Conservation (phyloP, 1,140 invertebrate species). For the Rhynchophorus ferrugineus region DNA sequence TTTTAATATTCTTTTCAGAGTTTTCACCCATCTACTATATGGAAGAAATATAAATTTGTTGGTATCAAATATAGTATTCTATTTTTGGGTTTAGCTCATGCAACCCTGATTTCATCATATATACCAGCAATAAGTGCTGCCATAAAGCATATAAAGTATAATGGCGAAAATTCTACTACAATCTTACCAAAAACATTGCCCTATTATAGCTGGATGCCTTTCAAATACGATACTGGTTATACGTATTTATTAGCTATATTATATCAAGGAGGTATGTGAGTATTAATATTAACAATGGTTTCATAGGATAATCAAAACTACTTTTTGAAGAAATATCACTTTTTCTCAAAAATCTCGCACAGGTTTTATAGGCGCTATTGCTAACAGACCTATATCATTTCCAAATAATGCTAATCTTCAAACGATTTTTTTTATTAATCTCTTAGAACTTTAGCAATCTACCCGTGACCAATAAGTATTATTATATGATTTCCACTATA, state of each 20-base stretch:
- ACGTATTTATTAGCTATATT: slow-evolving; percentile 30
- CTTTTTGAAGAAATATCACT: too few relatives aligned
- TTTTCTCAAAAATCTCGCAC: too few relatives aligned
- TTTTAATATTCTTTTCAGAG: slow-evolving; percentile 6
- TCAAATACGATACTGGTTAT: slow-evolving; percentile 25
- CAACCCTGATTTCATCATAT: slow-evolving; percentile 31
- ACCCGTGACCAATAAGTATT: too few relatives aligned
- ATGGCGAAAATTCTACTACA: slow-evolving; percentile 1
- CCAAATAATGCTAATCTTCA: too few relatives aligned
- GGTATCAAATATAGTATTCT: slow-evolving; percentile 29
- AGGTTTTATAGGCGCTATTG: too few relatives aligned
- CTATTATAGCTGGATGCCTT: slow-evolving; percentile 35
- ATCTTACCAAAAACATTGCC: slow-evolving; percentile 23
- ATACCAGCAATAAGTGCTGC: slow-evolving; percentile 25
- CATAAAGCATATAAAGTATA: slow-evolving; percentile 8
- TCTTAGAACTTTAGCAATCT: too few relatives aligned
- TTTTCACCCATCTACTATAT: slow-evolving; percentile 22
- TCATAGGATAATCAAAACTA: too few relatives aligned
- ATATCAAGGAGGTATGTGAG: slow-evolving; percentile 30
- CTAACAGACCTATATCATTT: too few relatives aligned
- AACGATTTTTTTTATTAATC: too few relatives aligned
- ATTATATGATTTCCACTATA: too few relatives aligned
- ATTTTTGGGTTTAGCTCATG: slow-evolving; percentile 31
- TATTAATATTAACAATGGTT: too few relatives aligned
- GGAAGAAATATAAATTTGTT: slow-evolving; percentile 18